These are phyloP conservation scores for Zoanthus solanderi DNA, from an alignment of 92 coral and sea anemone species.

Conservation along the genomic window DNA sequence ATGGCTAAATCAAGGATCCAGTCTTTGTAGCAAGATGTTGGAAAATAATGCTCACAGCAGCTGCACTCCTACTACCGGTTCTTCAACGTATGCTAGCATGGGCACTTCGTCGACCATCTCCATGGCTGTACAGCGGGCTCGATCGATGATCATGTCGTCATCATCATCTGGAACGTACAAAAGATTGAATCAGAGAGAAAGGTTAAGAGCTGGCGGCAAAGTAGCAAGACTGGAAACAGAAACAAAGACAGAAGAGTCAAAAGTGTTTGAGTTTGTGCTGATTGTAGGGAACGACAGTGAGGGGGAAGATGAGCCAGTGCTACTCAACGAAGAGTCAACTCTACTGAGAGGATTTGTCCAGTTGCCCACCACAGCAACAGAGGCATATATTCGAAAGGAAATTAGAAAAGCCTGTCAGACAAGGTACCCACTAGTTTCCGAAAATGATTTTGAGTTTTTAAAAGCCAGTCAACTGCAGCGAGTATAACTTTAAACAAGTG, in stretches of 20 bases:
- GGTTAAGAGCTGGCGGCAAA: slow-evolving; percentile 43
- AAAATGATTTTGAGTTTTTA: slow-evolving; percentile 53
- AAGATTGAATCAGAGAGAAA: slow-evolving; percentile 49
- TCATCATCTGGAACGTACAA: slow-evolving; percentile 42
- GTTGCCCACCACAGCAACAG: slow-evolving; percentile 53
- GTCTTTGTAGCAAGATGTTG: slow-evolving; percentile 36
- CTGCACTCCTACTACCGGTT: slow-evolving; percentile 29
- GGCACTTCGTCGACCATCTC: slow-evolving; percentile 8
- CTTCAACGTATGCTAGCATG: slow-evolving; percentile 11
- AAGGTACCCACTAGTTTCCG: slow-evolving; percentile 51
- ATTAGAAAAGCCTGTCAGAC: slow-evolving; percentile 53
- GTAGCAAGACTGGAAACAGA: neutral
- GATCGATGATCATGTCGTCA: slow-evolving; percentile 55
- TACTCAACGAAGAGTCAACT: slow-evolving; percentile 39
- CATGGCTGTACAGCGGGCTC: slow-evolving; percentile 61
- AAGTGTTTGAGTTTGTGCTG: slow-evolving; percentile 63
- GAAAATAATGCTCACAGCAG: neutral
- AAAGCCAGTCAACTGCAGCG: slow-evolving; percentile 53
- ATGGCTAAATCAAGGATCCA: slow-evolving; percentile 43
- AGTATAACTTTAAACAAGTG: slow-evolving; percentile 49
- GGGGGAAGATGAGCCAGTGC: slow-evolving; percentile 37
- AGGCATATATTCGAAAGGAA: slow-evolving; percentile 34
- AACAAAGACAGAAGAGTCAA: slow-evolving; percentile 44
- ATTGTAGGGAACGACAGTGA: slow-evolving; percentile 33
- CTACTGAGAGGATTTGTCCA: slow-evolving; percentile 57